Conservation (phyloP, 2,888 invertebrate genomes). For the Biston stratarius region DNA sequence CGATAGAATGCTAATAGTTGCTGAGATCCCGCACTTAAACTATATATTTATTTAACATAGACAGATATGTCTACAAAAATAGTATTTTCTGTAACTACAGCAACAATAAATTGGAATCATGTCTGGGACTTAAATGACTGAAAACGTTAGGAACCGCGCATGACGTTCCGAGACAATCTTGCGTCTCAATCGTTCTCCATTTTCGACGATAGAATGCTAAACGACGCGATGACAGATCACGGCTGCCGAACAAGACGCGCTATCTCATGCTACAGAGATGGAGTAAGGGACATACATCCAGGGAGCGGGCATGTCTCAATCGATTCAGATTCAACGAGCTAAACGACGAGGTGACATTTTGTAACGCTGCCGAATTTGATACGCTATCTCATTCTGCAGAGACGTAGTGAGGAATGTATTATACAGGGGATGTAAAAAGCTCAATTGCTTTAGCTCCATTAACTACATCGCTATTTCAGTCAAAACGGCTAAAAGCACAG, state of each 20-base stretch:
- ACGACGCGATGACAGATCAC: constrained; percentile 41
- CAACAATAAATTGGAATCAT: background rate
- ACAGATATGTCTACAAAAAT: too few species aligned
- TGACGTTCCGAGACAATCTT: constrained; percentile 21
- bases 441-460: too few species aligned
- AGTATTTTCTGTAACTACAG: background rate
- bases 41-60: too few species aligned
- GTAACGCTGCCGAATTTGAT: constrained; percentile 34
- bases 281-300: background rate
- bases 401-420: constrained; percentile 4
- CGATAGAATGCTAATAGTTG: constrained; percentile 25
- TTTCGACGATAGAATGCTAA: constrained; percentile 20
- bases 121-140: background rate
- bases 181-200: constrained; percentile 15
- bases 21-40: too few species aligned
- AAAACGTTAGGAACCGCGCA: background rate
- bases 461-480: too few species aligned
- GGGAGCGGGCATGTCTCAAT: background rate
- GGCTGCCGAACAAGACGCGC: constrained; percentile 37
- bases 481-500: too few species aligned
- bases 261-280: constrained; percentile 23
- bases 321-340: background rate
- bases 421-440: background rate
- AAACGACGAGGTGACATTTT: constrained; percentile 39
- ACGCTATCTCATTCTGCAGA: constrained; percentile 32